Evolutionary conservation across 2,888 invertebrate genomes (phyloP).

Genomic region (Lasiommata megera): DNA sequence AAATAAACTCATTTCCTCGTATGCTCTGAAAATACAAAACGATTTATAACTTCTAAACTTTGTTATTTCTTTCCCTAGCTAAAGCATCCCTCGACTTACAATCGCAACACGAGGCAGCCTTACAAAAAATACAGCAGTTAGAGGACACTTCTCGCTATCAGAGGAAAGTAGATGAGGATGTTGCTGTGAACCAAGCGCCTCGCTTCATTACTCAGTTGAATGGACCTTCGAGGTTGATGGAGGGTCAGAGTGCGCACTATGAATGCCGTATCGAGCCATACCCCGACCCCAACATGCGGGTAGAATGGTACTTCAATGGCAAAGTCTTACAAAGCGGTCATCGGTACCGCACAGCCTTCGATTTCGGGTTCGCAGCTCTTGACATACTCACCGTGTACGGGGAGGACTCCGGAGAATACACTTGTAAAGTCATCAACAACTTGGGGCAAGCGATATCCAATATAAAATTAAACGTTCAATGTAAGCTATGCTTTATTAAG

Average conservation of each 20-base stretch:
- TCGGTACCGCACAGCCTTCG: conserved; percentile 95
- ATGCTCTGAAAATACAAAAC: no score
- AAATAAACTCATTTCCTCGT: no score
- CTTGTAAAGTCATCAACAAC: conserved; percentile 92
- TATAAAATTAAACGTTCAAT: conserved; percentile 89
- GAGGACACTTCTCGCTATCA: conserved; percentile 91
- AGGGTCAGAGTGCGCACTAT: conserved; percentile 95
- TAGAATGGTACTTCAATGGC: conserved; percentile 97
- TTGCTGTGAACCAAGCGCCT: conserved; percentile 90
- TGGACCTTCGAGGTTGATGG: conserved; percentile 91
- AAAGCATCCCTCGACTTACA: conserved; percentile 94
- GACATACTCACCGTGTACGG: conserved; percentile 96
- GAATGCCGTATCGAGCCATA: conserved; percentile 97
- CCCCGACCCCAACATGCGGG: conserved; percentile 92
- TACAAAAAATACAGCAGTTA: conserved; percentile 92
- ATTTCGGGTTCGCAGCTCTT: conserved; percentile 98
- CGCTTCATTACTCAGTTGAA: conserved; percentile 92
- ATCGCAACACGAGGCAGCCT: conserved; percentile 93
- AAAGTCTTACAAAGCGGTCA: conserved; percentile 93
- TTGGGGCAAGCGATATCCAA: conserved; percentile 92
- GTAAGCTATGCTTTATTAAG: conserved; percentile 73
- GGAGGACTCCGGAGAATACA: conserved; percentile 96
- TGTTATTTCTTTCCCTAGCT: conserved; percentile 66
- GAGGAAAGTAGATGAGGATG: conserved; percentile 90
- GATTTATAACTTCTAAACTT: no score